Evolutionary conservation across 2,797 vertebrate species (phyloP).

Genomic region (Esox masquinongy): DNA sequence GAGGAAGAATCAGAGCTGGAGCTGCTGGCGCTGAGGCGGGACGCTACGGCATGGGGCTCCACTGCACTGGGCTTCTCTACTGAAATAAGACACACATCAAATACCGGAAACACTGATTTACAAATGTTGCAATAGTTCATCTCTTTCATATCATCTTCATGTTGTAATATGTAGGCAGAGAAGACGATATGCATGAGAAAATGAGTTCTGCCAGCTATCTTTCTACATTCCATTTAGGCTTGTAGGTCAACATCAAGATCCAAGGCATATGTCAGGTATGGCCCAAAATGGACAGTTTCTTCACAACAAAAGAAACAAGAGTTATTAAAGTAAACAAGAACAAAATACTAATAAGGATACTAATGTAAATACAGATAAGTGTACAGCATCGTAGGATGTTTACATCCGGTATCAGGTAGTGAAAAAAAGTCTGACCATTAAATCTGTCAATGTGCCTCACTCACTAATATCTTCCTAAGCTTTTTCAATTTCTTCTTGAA

Average conservation of each 20-base stretch:
- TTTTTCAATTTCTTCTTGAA: too few relatives aligned
- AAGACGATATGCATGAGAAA: not conserved
- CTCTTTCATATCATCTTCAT: not conserved
- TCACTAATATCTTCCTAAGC: too few relatives aligned
- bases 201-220: not conserved
- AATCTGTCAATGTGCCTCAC: too few relatives aligned
- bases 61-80: slow-evolving; percentile 80
- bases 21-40: slow-evolving; percentile 89
- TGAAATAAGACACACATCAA: slow-evolving; percentile 40
- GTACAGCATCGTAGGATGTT: too few relatives aligned
- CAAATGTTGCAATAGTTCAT: not conserved
- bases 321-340: too few relatives aligned
- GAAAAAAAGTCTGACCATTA: too few relatives aligned
- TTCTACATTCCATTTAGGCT: not conserved
- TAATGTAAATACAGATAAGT: too few relatives aligned
- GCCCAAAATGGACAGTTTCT: too few relatives aligned
- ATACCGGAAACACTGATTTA: not conserved
- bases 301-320: too few relatives aligned
- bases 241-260: not conserved
- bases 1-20: slow-evolving; percentile 90
- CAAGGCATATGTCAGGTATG: too few relatives aligned
- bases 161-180: not conserved
- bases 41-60: slow-evolving; percentile 73
- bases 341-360: too few relatives aligned
- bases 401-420: too few relatives aligned